These are phyloP conservation scores for Pseudois nayaur DNA, from an alignment of 2,113 vertebrate genomes.

Conservation along the genomic window DNA sequence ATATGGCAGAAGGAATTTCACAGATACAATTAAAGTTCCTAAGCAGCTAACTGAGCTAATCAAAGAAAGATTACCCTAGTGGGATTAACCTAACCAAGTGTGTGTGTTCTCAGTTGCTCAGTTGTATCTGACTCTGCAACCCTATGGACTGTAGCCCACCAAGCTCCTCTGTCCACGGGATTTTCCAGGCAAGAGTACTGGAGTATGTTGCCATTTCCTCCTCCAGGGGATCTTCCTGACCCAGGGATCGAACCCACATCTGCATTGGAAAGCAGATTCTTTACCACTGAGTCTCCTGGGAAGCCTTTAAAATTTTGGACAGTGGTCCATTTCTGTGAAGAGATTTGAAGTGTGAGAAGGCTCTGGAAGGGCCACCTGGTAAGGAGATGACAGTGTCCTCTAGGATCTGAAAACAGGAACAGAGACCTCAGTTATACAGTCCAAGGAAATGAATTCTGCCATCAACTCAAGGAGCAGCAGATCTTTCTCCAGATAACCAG, in stretches of 20 bases:
- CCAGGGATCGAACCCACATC: background rate
- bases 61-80: background rate
- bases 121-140: background rate
- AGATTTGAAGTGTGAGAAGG: background rate
- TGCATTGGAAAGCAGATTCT: background rate
- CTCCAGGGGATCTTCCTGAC: background rate
- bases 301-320: background rate
- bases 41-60: background rate
- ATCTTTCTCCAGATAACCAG: background rate
- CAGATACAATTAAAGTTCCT: background rate
- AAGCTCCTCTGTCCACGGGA: background rate
- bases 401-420: background rate
- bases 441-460: background rate
- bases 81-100: background rate
- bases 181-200: background rate
- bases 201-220: background rate
- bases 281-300: background rate
- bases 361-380: background rate
- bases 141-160: background rate
- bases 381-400: background rate
- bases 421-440: background rate
- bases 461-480: background rate
- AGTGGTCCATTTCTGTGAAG: background rate
- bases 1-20: background rate
- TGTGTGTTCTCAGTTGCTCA: background rate